These are phyloP conservation scores for Anguilla megastoma DNA, from an alignment of 2,797 vertebrate species.

Conservation along the genomic window DNA sequence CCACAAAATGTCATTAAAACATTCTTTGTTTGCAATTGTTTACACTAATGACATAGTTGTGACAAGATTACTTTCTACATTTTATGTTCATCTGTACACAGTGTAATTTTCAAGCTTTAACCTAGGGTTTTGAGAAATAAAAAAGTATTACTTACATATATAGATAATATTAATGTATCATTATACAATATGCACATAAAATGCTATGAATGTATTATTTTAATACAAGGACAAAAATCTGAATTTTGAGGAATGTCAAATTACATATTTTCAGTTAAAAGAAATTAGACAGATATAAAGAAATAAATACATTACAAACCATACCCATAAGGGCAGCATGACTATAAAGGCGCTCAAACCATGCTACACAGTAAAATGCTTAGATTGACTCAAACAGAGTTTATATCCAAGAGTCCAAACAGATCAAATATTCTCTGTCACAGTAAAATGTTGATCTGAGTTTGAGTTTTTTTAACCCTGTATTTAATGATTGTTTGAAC, in stretches of 20 bases:
- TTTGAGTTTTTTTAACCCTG: background rate
- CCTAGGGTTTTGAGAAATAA: background rate
- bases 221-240: no score
- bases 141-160: background rate
- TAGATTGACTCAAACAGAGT: background rate
- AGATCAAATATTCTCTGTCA: background rate
- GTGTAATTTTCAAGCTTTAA: background rate
- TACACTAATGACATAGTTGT: background rate
- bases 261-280: background rate
- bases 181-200: background rate
- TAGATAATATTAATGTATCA: background rate
- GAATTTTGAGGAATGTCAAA: no score
- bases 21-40: background rate
- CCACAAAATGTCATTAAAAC: no score
- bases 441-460: background rate
- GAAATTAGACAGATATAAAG: background rate
- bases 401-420: background rate
- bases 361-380: background rate
- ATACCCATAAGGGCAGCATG: background rate
- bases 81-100: background rate
- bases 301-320: background rate
- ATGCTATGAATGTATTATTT: no score
- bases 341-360: background rate
- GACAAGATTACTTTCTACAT: background rate
- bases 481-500: background rate